Evolutionary conservation across 1,140 invertebrate genomes (phyloP), one percentile per base, ranked within the genome.

Genomic region (Mya arenaria): DNA sequence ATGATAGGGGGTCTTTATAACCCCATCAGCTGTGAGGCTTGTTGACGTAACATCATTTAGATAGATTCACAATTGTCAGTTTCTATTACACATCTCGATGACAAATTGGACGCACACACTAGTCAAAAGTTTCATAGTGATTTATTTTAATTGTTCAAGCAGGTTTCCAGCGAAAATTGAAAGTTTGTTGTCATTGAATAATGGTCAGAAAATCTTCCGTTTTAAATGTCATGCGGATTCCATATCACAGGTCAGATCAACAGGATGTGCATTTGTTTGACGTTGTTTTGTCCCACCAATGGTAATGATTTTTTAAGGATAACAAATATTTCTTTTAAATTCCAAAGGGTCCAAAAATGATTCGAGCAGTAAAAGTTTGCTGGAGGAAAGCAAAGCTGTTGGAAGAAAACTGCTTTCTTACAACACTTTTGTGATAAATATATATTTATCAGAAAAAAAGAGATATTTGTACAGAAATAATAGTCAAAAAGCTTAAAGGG

Each of bases 1-100:
- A 69, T 65, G 79, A 82, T 73, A 73, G 71, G 60, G 71, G 79
- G 79, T 82, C 63, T 73, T 82, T 82, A 82, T 82, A 82, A 74
- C 34, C 69, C 28, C 79, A 82, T 82, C 79, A 73, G 58, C 25
- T 56, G 63, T 82, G 60, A 82, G 73, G 55, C 60, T 37, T 65
- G 79, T 60, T 65, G 56, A 41, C 60, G 44, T 65, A 73, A 62
- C 58, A 82, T 36, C 79, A 82, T 82, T 82, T 82, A 82, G 79
- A 56, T 73, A 82, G 36, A 19, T 68, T 65, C 48, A 82, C 66
- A 80, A 62, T 55, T 30, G 44, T 71, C 77, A 80, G 77, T 62
- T 60, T 62, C 65, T 71, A 80, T 80, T 80, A 80, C 77, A n/a
- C n/a, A 71, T 80, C 52, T 30, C 36, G 65, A 62, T 80, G 77